Evolutionary conservation across 2,113 vertebrate species (phyloP).

Genomic region (Kryptolebias marmoratus): DNA sequence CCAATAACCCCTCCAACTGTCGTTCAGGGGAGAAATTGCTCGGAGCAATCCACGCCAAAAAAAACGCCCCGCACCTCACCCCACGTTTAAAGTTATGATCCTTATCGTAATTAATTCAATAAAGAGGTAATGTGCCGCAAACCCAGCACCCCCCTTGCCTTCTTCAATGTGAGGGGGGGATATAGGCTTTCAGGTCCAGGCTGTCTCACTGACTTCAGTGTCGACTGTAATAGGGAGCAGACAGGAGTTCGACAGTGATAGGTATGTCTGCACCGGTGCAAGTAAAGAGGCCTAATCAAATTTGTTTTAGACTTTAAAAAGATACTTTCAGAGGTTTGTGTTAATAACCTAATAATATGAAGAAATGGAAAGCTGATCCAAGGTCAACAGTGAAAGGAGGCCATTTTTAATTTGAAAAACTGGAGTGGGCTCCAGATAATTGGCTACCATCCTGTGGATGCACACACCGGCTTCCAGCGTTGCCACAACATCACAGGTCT

Average conservation of each 20-base stretch:
- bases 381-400: conserved; percentile 75
- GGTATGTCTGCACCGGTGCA: conserved; percentile 73
- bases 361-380: conserved; percentile 75
- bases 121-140: conserved; percentile 98
- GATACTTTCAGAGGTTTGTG: conserved; percentile 79
- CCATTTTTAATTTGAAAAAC: conserved; percentile 73
- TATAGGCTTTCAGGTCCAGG: conserved; percentile 89
- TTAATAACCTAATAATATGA: conserved; percentile 83
- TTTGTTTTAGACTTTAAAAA: conserved; percentile 83
- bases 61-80: conserved; percentile 91
- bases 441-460: conserved; percentile 68
- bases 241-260: conserved; percentile 83
- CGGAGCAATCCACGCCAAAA: conserved; percentile 90
- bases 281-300: conserved; percentile 81
- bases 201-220: conserved; percentile 88
- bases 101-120: conserved; percentile 99
- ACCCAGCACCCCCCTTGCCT: conserved; percentile 87
- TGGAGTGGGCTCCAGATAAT: conserved; percentile 62
- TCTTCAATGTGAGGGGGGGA: conserved; percentile 51
- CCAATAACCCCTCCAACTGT: conserved; percentile 91
- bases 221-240: conserved; percentile 94
- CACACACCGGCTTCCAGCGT: conserved; percentile 41
- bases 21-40: conserved; percentile 94
- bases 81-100: conserved; percentile 99
- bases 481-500: conserved; percentile 52